Base-by-base conservation (phyloP, 2,888 invertebrate species). In the Tetragonula carbonaria region DNA sequence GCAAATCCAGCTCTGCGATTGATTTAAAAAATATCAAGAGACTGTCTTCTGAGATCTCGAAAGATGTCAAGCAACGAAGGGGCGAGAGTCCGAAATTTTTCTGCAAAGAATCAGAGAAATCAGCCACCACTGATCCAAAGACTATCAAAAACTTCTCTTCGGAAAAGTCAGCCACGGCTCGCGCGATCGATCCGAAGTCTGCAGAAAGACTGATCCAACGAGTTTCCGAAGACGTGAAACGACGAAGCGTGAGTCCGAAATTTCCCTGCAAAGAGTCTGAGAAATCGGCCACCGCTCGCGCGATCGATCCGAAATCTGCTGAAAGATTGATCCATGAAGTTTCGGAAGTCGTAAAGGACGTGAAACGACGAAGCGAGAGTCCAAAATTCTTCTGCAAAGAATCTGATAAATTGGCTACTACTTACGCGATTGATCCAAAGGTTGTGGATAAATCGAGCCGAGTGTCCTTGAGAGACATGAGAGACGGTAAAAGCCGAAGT, bases 341-440 rank as follows among this genome's bases (percentile, higher is more conserved):
- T 16, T 62, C 62, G 16, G 2, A 16, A 16, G 62, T 3, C 3
- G 6, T 1, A 6, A 23, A 57, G 13, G 2, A n/a, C n/a, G 13
- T 57, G 16, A 23, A 23, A 11, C 65, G 18, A 18, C 50, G 67
- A n/a, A 28, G 14, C 6, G 38, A 70, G 0, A 57, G 53, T 33
- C 77, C 78, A 0, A 51, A 66, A 21, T 74, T 76, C n/a, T 78
- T 70, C 33, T 33, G 66, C 38, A 62, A 23, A 18, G 75, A 80
- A n/a, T 67, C 75, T 0, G 68, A 73, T 23, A 74, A 4, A 23
- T 79, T 80, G 8, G 70, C 59, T 0, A 80, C 66, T 0, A 74
- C 72, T 6, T 59, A 57, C 5, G 68, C 67, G 1, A 68, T 71
- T 1, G 77, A 81, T 50, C 13, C 57, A 21, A 77, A 57, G 8